Base-by-base conservation (phyloP, 1,140 invertebrate species). In the Xylocopa sonorina region DNA sequence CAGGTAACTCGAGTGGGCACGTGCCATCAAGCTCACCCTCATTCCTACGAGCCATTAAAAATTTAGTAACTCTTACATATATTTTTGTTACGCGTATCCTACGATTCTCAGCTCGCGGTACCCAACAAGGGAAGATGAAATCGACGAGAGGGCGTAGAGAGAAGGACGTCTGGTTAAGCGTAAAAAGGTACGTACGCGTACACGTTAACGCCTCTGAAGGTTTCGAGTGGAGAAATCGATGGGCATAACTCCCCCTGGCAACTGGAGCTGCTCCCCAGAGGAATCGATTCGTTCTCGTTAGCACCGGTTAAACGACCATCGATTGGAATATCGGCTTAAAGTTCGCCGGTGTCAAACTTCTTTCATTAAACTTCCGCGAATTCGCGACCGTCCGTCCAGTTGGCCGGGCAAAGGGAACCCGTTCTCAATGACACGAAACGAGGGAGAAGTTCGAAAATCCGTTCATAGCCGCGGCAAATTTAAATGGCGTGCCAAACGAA, bases 281-380 rank as follows among this genome's bases (percentile, higher is more conserved):
- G 46, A 64, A 84, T 83, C 77, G 82, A 84, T 84, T 85, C 62
- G 62, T 76, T 64, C 82, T 85, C 82, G 72, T 85, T 85, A 85
- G 77, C 66, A 32, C 24, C 57, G 21, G 81, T 80, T 68, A 80
- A 84, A 71, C 78, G 80, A 57, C 55, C 66, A 46, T 72, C 82
- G 78, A 63, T 84, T 81, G 55, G 76, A 75, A 57, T 85, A 85
- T 85, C 67, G 81, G 69, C 68, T 84, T 80, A 84, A 84, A 71
- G 64, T 84, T 71, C 41, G n/a, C 68, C 60, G 34, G 48, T 58
- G 46, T n/a, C 48, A 18, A 86, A 87, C 82, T 87, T 85, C 83
- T 82, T 87, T 84, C 84, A 81, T 87, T 86, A 87, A 84, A 87
- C 81, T 86, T 85, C 29, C 71, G 27, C 27, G 24, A 50, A 60